phyloP scores from a whole-genome alignment of 2,113 vertebrate species.

The Mixornis gularis region DNA sequence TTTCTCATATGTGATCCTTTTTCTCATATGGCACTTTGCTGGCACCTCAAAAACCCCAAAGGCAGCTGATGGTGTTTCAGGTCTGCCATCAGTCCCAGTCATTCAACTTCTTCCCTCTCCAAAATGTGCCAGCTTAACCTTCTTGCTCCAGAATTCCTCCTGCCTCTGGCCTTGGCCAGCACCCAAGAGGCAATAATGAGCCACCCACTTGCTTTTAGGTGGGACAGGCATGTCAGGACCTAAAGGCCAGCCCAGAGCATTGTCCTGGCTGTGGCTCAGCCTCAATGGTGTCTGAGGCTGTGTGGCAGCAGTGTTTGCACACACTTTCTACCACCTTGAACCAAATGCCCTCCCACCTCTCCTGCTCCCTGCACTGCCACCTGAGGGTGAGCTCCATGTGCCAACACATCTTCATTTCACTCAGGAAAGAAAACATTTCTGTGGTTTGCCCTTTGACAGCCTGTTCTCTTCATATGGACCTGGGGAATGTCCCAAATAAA shows the following conservation, averaged over 20 bases:
- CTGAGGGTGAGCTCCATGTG: background rate
- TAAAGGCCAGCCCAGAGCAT: background rate
- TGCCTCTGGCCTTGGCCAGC: background rate
- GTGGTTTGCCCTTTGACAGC: background rate
- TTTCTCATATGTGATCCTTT: background rate
- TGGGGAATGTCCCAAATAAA: background rate
- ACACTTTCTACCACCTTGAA: background rate
- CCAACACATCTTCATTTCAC: background rate
- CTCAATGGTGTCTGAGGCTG: background rate
- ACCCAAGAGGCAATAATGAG: background rate
- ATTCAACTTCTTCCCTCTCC: background rate
- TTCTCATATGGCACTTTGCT: background rate
- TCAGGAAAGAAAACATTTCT: background rate
- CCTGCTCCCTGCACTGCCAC: background rate
- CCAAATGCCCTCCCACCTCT: background rate
- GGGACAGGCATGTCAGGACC: background rate
- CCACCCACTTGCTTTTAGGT: background rate
- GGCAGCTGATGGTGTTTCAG: background rate
- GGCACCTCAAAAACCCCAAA: background rate
- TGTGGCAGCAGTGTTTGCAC: background rate
- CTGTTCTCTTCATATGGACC: background rate
- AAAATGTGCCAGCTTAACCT: background rate
- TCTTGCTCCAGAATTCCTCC: background rate
- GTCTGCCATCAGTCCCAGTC: background rate
- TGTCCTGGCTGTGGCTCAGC: background rate